Evolutionary conservation across 2,888 invertebrate species (phyloP).

Genomic region (Phrixothrix hirtus): DNA sequence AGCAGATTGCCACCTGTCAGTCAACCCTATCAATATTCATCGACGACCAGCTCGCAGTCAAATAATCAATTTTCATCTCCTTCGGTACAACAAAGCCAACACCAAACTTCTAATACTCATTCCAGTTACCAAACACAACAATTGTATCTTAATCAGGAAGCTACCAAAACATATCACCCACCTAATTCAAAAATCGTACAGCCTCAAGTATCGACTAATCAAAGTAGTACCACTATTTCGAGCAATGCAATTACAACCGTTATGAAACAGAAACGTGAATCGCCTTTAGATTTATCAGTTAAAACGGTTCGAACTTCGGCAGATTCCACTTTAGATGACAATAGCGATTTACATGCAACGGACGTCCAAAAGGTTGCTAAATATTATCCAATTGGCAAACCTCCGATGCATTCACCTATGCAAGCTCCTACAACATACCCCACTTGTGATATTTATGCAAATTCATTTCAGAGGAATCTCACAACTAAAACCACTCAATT

Average conservation of each 20-base stretch:
- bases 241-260: constrained; percentile 43
- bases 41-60: constrained; percentile 30
- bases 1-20: constrained; percentile 8
- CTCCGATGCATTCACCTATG: constrained; percentile 43
- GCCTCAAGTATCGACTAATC: constrained; percentile 5
- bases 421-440: constrained; percentile 41
- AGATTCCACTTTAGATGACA: constrained; percentile 80
- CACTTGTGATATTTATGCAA: constrained; percentile 42
- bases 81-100: constrained; percentile 26
- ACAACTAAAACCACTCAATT: constrained; percentile 42
- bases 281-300: constrained; percentile 84
- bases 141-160: constrained; percentile 23
- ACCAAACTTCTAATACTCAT: constrained; percentile 26
- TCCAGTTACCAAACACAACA: constrained; percentile 21
- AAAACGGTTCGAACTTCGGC: constrained; percentile 88
- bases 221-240: constrained; percentile 7
- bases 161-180: constrained; percentile 25
- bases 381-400: constrained; percentile 39
- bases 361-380: constrained; percentile 54
- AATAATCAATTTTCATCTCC: constrained; percentile 26
- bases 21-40: constrained; percentile 27
- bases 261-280: constrained; percentile 65
- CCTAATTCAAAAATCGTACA: constrained; percentile 13
- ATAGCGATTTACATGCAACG: constrained; percentile 46
- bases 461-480: constrained; percentile 44